Conservation (phyloP, 1,140 invertebrate genomes). For the Lineus longissimus region DNA sequence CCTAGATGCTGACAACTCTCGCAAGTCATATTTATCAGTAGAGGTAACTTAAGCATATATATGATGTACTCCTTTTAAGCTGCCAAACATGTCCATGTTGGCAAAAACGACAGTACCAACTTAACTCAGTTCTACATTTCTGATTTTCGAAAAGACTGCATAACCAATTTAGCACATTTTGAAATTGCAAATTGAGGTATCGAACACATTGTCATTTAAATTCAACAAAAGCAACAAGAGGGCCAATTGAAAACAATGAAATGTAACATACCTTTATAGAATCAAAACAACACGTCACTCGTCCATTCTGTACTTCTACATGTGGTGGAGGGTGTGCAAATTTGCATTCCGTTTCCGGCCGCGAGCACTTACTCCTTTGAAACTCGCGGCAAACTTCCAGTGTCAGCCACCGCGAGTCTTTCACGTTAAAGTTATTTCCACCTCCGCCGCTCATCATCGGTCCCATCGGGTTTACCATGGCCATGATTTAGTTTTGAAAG, state of each 20-base stretch:
- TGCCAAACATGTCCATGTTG: no score
- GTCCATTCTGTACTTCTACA: conserved; percentile 99
- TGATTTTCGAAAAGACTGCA: no score
- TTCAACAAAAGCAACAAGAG: no score
- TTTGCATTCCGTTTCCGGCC: conserved; percentile 98
- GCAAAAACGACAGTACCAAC: no score
- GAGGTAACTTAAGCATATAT: no score
- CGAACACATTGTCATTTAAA: no score
- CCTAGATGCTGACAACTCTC: no score
- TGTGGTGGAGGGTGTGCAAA: conserved; percentile 99
- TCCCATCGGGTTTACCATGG: conserved; percentile 68
- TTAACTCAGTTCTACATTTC: no score
- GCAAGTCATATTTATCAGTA: no score
- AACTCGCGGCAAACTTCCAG: conserved; percentile 99
- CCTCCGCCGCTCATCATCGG: not conserved
- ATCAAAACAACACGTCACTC: conserved; percentile 99
- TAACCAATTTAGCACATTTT: no score
- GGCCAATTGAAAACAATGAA: not conserved
- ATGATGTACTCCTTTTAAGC: no score
- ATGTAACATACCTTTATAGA: conserved; percentile 92
- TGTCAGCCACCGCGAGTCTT: conserved; percentile 99
- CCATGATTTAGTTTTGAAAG: conserved; percentile 73
- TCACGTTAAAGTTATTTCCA: conserved; percentile 65
- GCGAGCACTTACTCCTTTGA: conserved; percentile 98
- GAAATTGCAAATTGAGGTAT: no score